These are phyloP conservation scores for Aspidapion aeneum DNA, from an alignment of 2,888 invertebrate genomes.

Conservation along the genomic window DNA sequence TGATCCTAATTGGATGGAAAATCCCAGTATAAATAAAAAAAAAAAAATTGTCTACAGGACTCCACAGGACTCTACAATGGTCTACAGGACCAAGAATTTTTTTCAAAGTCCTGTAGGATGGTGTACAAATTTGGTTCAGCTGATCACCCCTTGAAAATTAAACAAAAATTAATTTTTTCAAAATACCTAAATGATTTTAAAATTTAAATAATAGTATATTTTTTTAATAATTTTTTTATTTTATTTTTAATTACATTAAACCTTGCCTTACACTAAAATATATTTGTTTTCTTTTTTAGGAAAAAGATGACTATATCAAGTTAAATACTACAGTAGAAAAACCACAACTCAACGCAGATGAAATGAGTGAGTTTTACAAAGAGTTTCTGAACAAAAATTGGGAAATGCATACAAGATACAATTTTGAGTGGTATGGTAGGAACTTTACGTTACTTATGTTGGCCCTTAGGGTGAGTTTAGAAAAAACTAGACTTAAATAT, in stretches of 20 bases:
- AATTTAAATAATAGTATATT: too few relatives aligned
- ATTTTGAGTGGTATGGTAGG: constrained; percentile 78
- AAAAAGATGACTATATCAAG: constrained; percentile 54
- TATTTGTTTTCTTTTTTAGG: constrained; percentile 48
- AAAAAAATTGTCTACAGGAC: too few relatives aligned
- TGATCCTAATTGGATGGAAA: too few relatives aligned
- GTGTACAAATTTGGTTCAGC: too few relatives aligned
- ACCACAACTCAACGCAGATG: constrained; percentile 66
- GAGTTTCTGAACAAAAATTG: constrained; percentile 80
- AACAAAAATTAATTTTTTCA: too few relatives aligned
- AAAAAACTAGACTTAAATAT: constrained; percentile 30
- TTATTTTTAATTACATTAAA: background rate
- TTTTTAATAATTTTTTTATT: too few relatives aligned
- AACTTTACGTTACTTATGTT: constrained; percentile 65
- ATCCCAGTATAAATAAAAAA: too few relatives aligned
- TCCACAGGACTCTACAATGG: too few relatives aligned
- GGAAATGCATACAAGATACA: constrained; percentile 70
- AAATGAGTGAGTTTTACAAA: constrained; percentile 88
- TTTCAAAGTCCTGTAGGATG: too few relatives aligned
- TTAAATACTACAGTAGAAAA: constrained; percentile 40
- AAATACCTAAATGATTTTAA: too few relatives aligned
- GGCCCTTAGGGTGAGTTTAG: constrained; percentile 58
- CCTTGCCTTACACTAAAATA: background rate
- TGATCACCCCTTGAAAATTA: too few relatives aligned
- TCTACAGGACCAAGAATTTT: too few relatives aligned